These are phyloP conservation scores for Polyommatus icarus DNA, from an alignment of 2,888 invertebrate genomes.

Conservation along the genomic window DNA sequence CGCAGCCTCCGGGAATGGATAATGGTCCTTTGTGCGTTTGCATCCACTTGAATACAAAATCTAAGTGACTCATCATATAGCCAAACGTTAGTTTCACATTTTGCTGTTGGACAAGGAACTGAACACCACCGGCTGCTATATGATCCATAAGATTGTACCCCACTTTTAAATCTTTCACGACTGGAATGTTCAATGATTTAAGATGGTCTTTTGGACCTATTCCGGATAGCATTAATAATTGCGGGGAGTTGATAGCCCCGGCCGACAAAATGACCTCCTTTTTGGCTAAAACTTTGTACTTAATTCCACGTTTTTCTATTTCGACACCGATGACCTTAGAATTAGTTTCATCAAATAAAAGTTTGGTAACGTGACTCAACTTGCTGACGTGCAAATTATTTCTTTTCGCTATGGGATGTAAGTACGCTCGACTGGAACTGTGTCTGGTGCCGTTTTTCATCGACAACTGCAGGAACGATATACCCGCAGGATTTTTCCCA, in stretches of 20 bases:
- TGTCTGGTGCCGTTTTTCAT: constrained; percentile 84
- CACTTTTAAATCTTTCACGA: constrained; percentile 81
- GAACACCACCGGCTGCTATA: constrained; percentile 82
- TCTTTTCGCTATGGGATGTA: constrained; percentile 80
- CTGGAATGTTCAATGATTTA: constrained; percentile 74
- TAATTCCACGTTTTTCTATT: constrained; percentile 74
- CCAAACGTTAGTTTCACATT: constrained; percentile 58
- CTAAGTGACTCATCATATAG: constrained; percentile 63
- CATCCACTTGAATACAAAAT: constrained; percentile 78
- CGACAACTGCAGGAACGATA: constrained; percentile 82
- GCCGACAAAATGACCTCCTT: constrained; percentile 88
- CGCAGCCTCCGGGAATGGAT: constrained; percentile 84
- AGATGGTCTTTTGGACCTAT: constrained; percentile 84
- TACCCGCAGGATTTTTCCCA: constrained; percentile 82
- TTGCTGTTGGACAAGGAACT: constrained; percentile 75
- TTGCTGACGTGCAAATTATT: constrained; percentile 83
- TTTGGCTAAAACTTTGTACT: constrained; percentile 79
- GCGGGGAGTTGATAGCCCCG: constrained; percentile 88
- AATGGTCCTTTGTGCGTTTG: constrained; percentile 76
- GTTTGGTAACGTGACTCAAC: constrained; percentile 79
- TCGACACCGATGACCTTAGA: constrained; percentile 82
- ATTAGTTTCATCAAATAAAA: constrained; percentile 78
- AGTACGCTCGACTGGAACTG: constrained; percentile 84
- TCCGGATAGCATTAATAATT: constrained; percentile 89
- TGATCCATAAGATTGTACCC: constrained; percentile 87